phyloP scores from a whole-genome alignment of 2,113 vertebrate genomes.

The Nibea albiflora region DNA sequence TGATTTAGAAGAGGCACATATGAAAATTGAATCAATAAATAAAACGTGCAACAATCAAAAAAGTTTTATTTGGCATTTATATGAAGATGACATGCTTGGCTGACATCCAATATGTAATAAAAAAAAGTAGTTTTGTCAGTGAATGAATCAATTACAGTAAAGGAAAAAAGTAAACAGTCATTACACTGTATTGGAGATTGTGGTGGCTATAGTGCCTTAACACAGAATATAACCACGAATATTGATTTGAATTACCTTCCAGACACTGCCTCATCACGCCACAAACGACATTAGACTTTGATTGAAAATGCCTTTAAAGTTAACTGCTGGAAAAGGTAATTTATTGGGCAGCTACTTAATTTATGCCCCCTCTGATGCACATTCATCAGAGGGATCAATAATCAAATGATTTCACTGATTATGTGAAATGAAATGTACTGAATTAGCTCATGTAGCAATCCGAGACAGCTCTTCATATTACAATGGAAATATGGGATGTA shows the following conservation, averaged over 20 bases:
- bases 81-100: not conserved
- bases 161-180: slow-evolving; percentile 23
- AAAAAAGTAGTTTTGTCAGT: not conserved
- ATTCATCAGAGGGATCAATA: slow-evolving; percentile 78
- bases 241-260: slow-evolving; percentile 75
- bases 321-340: slow-evolving; percentile 79
- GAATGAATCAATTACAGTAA: slow-evolving; percentile 24
- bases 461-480: slow-evolving; percentile 36
- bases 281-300: slow-evolving; percentile 74
- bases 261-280: slow-evolving; percentile 74
- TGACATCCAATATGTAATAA: slow-evolving; percentile 20
- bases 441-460: slow-evolving; percentile 38
- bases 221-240: slow-evolving; percentile 43
- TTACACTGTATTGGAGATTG: not conserved
- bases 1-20: slow-evolving; percentile 13
- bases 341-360: slow-evolving; percentile 77
- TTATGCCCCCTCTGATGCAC: slow-evolving; percentile 74
- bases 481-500: slow-evolving; percentile 35
- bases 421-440: slow-evolving; percentile 58
- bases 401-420: slow-evolving; percentile 74
- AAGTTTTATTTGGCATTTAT: slow-evolving; percentile 15
- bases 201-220: slow-evolving; percentile 14
- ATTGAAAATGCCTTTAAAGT: slow-evolving; percentile 79
- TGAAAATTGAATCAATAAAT: slow-evolving; percentile 9
- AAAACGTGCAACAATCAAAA: slow-evolving; percentile 24